Conservation (phyloP, 2,113 vertebrate genomes). For the Coracopsis vasa region DNA sequence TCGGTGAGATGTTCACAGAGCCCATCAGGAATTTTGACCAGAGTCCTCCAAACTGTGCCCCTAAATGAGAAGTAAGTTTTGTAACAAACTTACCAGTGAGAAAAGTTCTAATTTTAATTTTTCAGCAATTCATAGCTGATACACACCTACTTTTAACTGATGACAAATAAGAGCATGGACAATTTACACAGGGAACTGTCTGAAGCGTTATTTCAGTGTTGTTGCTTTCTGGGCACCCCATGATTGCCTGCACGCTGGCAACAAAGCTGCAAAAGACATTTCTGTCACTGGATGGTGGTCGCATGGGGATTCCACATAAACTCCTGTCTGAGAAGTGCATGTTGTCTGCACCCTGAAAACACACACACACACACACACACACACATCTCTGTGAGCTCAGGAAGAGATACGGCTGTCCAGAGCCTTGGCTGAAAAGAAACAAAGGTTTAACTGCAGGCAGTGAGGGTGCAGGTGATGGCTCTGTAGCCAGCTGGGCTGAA, state of each 20-base stretch:
- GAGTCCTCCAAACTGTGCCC: neutral
- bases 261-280: neutral
- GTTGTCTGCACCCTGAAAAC: neutral
- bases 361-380: neutral
- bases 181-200: neutral
- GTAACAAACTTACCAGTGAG: neutral
- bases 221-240: fast-evolving
- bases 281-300: neutral
- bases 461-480: neutral
- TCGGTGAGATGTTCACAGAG: neutral
- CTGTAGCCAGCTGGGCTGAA: neutral
- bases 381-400: neutral
- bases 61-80: neutral
- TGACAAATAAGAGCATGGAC: neutral
- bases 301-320: fast-evolving
- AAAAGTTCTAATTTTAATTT: neutral
- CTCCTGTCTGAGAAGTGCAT: fast-evolving
- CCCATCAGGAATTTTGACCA: neutral
- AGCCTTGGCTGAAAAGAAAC: neutral
- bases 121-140: neutral
- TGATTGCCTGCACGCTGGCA: neutral
- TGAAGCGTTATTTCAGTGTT: neutral
- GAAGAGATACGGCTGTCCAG: neutral
- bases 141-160: neutral
- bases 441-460: fast-evolving